Evolutionary conservation across 2,888 invertebrate species (phyloP).

Genomic region (Phortica magna): DNA sequence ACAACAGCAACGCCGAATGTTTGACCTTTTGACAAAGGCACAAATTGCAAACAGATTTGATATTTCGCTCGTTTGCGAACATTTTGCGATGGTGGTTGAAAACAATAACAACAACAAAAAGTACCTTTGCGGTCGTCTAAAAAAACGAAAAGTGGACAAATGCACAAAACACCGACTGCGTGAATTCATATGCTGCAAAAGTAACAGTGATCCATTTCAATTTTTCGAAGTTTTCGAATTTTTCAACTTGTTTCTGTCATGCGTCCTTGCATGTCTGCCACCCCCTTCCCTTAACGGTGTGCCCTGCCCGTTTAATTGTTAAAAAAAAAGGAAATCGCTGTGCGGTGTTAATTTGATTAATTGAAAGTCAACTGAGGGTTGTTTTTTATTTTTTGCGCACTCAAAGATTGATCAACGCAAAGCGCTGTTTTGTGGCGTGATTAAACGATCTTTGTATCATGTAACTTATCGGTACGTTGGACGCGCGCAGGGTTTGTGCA

Average conservation of each 20-base stretch:
- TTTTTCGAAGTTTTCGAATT: slow-evolving; percentile 19
- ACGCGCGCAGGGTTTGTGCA: not conserved
- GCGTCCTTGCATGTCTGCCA: not conserved
- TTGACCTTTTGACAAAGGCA: slow-evolving; percentile 25
- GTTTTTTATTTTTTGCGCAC: slow-evolving; percentile 9
- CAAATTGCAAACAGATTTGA: slow-evolving; percentile 14
- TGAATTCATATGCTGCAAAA: slow-evolving; percentile 19
- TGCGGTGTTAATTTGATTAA: slow-evolving; percentile 68
- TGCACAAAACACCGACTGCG: not conserved
- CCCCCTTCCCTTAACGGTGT: slow-evolving; percentile 6
- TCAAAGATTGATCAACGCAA: not conserved
- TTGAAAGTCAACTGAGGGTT: slow-evolving; percentile 63
- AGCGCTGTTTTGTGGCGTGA: slow-evolving; percentile 10
- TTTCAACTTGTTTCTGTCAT: not conserved
- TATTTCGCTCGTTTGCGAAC: not conserved
- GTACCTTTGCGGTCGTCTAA: too few relatives aligned
- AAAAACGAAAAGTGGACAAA: slow-evolving; percentile 29
- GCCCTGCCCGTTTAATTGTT: slow-evolving; percentile 22
- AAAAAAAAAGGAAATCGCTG: slow-evolving; percentile 14
- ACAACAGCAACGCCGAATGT: not conserved
- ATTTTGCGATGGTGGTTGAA: not conserved
- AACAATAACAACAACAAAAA: not conserved
- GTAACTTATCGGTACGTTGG: not conserved
- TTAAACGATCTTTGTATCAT: slow-evolving; percentile 30
- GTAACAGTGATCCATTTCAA: slow-evolving; percentile 15